Conservation (phyloP, 2,113 vertebrate genomes). For the Phodopus roborovskii region DNA sequence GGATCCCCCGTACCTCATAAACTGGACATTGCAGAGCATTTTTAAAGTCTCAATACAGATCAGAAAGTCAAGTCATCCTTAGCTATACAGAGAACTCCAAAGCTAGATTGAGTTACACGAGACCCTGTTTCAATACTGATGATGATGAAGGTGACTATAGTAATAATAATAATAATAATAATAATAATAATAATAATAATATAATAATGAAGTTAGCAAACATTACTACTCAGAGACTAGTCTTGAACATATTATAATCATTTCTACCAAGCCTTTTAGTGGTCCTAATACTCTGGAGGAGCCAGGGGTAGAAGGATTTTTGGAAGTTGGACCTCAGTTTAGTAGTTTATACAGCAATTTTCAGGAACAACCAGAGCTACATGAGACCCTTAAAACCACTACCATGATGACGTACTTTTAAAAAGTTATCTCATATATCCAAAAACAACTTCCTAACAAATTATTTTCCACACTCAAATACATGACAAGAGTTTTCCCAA, state of each 20-base stretch:
- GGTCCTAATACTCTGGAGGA: too few species aligned
- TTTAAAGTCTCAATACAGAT: neutral
- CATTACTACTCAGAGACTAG: neutral
- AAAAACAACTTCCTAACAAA: conserved; percentile 28
- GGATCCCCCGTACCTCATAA: neutral
- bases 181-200: neutral
- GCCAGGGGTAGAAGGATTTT: too few species aligned
- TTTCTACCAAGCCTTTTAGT: neutral
- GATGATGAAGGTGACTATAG: neutral
- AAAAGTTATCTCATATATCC: neutral
- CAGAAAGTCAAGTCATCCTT: neutral
- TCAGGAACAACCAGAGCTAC: neutral
- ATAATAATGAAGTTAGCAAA: neutral
- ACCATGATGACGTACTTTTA: neutral
- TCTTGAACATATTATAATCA: conserved; percentile 8
- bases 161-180: neutral
- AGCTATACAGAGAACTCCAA: neutral
- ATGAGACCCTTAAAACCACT: neutral
- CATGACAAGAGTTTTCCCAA: neutral
- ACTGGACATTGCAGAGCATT: neutral
- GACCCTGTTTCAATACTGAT: neutral
- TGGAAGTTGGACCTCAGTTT: too few species aligned
- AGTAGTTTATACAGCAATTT: neutral
- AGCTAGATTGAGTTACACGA: neutral
- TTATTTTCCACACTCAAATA: neutral